Evolutionary conservation across 1,140 invertebrate genomes (phyloP), one percentile per base, ranked within the genome.

Genomic region (Drosophila nannoptera): DNA sequence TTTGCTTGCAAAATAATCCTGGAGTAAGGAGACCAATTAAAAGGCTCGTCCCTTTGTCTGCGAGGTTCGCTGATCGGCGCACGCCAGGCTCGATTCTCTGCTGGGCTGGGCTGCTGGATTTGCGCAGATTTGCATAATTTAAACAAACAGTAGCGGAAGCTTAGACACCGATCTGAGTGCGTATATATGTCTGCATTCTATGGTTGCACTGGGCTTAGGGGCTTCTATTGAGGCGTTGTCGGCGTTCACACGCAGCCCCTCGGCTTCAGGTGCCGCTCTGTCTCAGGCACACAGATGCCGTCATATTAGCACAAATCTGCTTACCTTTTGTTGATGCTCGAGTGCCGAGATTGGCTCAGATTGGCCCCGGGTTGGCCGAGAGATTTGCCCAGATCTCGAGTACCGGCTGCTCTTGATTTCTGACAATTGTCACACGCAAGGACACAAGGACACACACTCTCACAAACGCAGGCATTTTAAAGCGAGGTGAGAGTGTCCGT

Each of bases 231-330:
- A 73, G 77, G 77, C 77, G 73, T 81, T 73, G 70, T 54, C 75
- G 49, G 52, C 45, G 78, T 80, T 83, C 78, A 83, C 78, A 83
- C 78, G 78, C 75, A 83, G 40, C 55, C 49, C 8, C 32, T 35
- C 32, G 6, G 63, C 31, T 31, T 67, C 64, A 56, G 64, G 64
- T 61, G 64, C 64, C 40, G 58, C 14, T 22, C 38, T 59, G 59
- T 63, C 67, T 70, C 49, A 49, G 29, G 8, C 29, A 16, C 36
- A 62, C 76, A 70, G 77, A 86, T 84, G 81, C 77, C 82, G 81
- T 81, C 81, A 86, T 86, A 87, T 86, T 86, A 86, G 82, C 67
- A 71, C 74, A 86, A 86, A 86, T 86, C 81, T 87, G 81, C 81
- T 86, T 86, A 86, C 74, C 74, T 77, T 77, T 86, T 76, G 67